phyloP scores from a whole-genome alignment of 2,888 invertebrate species.

The Meganola albula region DNA sequence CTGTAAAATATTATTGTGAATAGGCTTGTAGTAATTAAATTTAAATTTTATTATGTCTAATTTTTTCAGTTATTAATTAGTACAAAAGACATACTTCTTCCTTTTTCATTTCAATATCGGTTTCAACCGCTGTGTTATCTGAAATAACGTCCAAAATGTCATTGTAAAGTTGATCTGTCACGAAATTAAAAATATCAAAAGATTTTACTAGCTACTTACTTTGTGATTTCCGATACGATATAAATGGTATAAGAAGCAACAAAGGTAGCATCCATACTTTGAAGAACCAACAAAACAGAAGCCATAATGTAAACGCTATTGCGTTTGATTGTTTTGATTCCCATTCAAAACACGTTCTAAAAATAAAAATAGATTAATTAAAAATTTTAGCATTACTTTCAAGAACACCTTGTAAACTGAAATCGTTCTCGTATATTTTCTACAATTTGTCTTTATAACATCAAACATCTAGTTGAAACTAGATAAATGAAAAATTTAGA shows the following conservation, averaged over 20 bases:
- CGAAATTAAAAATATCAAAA: too few relatives aligned
- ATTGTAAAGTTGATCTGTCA: too few relatives aligned
- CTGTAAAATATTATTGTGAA: too few relatives aligned
- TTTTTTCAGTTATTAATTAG: too few relatives aligned
- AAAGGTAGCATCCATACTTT: slow-evolving; percentile 95
- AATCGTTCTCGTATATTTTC: too few relatives aligned
- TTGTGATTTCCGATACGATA: slow-evolving; percentile 68
- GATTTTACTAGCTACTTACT: too few relatives aligned
- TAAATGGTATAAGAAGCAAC: slow-evolving; percentile 87
- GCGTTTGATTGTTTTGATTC: slow-evolving; percentile 90
- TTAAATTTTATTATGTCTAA: too few relatives aligned
- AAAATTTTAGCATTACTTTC: neutral
- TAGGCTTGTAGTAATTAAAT: too few relatives aligned
- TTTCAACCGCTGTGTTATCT: too few relatives aligned
- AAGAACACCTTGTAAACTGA: too few relatives aligned
- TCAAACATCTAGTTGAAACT: neutral
- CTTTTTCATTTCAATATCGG: slow-evolving; percentile 26
- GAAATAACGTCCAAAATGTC: too few relatives aligned
- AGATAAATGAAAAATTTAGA: neutral
- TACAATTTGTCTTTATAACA: neutral
- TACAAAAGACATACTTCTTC: slow-evolving; percentile 17
- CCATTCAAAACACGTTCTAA: slow-evolving; percentile 96
- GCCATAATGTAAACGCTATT: slow-evolving; percentile 87
- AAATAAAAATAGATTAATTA: slow-evolving; percentile 25
- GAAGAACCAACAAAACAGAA: slow-evolving; percentile 92